Evolutionary conservation across 23 tunicate species (phyloP).

Genomic region (Phallusia fumigata): DNA sequence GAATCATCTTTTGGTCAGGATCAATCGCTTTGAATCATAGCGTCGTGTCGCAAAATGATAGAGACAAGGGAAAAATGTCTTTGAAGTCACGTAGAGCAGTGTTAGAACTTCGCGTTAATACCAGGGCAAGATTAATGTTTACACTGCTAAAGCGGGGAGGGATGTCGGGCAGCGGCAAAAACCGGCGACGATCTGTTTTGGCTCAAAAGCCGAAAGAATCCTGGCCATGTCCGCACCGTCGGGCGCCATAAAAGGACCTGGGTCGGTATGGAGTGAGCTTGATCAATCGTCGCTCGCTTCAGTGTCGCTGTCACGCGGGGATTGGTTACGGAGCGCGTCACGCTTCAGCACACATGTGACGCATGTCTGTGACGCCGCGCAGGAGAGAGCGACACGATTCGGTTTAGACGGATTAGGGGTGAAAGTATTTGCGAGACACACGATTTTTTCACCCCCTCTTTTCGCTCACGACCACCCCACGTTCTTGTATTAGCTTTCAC

Average conservation of each 20-base stretch:
- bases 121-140: neutral
- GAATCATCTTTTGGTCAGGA: too few relatives aligned
- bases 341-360: neutral
- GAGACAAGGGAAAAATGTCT: too few relatives aligned
- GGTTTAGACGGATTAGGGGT: constrained; percentile 13
- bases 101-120: neutral
- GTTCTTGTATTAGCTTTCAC: neutral
- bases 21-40: too few relatives aligned
- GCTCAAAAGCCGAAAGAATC: neutral
- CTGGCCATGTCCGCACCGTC: neutral
- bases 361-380: neutral
- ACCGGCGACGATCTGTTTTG: neutral
- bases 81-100: too few relatives aligned
- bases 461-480: neutral
- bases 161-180: neutral
- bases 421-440: constrained; percentile 6
- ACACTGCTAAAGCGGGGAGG: neutral
- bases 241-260: neutral
- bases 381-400: neutral
- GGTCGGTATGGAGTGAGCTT: neutral
- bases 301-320: neutral
- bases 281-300: constrained; percentile 1
- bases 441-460: neutral
- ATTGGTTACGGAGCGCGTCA: neutral
- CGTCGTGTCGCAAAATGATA: too few relatives aligned